Evolutionary conservation across 2,797 vertebrate genomes (phyloP).

Genomic region (Enteromius radiatus): DNA sequence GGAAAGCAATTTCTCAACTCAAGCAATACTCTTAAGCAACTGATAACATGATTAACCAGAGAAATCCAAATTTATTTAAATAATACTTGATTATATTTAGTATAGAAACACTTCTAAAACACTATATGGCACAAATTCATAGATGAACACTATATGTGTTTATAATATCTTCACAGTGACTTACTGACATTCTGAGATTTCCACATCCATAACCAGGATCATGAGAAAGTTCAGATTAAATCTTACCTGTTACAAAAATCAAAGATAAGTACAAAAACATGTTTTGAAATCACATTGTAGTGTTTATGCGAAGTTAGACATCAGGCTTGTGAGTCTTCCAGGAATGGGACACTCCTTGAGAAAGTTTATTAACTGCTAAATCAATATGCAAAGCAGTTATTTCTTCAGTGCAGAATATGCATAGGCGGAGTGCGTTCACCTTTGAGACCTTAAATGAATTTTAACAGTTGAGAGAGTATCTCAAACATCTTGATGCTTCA

Average conservation of each 20-base stretch:
- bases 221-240: slow-evolving; percentile 48
- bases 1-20: slow-evolving; percentile 54
- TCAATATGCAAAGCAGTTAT: neutral
- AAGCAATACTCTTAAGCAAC: neutral
- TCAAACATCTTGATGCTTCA: slow-evolving; percentile 10
- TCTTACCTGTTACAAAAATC: slow-evolving; percentile 16
- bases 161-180: neutral
- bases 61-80: neutral
- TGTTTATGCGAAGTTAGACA: neutral
- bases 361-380: neutral
- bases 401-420: neutral
- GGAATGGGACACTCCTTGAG: slow-evolving; percentile 19
- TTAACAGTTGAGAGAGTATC: slow-evolving; percentile 15
- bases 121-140: neutral
- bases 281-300: slow-evolving; percentile 21
- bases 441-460: neutral
- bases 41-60: neutral
- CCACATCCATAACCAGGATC: slow-evolving; percentile 6
- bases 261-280: slow-evolving; percentile 4
- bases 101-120: neutral
- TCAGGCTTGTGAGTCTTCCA: neutral
- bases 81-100: neutral
- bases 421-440: slow-evolving; percentile 2
- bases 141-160: neutral
- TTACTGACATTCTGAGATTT: neutral